A percentile compares a stretch with the other conserved stretches of the same genome.
These are phyloP conservation scores for Amiota mariae DNA, from an alignment of 2,888 invertebrate genomes.

Conservation along the genomic window DNA sequence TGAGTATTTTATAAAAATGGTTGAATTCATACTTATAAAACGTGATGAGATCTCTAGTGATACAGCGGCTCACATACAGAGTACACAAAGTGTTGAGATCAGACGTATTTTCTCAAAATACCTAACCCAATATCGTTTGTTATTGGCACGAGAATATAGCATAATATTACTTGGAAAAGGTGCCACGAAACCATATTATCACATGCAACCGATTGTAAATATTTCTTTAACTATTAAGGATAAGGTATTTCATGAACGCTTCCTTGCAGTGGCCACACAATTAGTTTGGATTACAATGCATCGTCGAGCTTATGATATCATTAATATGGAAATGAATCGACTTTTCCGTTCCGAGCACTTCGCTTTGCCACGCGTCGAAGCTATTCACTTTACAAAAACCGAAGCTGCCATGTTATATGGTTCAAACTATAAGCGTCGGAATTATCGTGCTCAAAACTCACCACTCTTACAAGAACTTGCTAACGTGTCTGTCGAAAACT, in stretches of 20 bases:
- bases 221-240: constrained; percentile 57
- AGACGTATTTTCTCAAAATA: constrained; percentile 58
- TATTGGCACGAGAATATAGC: constrained; percentile 64
- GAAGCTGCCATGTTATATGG: constrained; percentile 62
- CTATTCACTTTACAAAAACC: constrained; percentile 45
- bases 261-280: constrained; percentile 60
- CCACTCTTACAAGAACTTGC: constrained; percentile 61
- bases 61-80: constrained; percentile 53
- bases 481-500: constrained; percentile 49
- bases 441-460: constrained; percentile 64
- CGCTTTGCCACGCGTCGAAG: constrained; percentile 49
- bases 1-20: constrained; percentile 62
- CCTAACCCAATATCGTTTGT: constrained; percentile 59
- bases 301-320: constrained; percentile 57
- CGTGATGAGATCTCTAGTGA: constrained; percentile 58
- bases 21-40: constrained; percentile 61
- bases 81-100: constrained; percentile 52
- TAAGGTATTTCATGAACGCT: constrained; percentile 55
- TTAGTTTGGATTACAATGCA: constrained; percentile 64
- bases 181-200: constrained; percentile 58
- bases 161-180: constrained; percentile 54
- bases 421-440: constrained; percentile 55
- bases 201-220: constrained; percentile 55
- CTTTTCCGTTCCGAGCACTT: constrained; percentile 67
- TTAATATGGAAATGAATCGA: constrained; percentile 64